Percentiles rank a stretch among this genome's conserved stretches.
These are phyloP conservation scores for Isotomurus palustris DNA, from an alignment of 2,888 invertebrate species.

Conservation along the genomic window DNA sequence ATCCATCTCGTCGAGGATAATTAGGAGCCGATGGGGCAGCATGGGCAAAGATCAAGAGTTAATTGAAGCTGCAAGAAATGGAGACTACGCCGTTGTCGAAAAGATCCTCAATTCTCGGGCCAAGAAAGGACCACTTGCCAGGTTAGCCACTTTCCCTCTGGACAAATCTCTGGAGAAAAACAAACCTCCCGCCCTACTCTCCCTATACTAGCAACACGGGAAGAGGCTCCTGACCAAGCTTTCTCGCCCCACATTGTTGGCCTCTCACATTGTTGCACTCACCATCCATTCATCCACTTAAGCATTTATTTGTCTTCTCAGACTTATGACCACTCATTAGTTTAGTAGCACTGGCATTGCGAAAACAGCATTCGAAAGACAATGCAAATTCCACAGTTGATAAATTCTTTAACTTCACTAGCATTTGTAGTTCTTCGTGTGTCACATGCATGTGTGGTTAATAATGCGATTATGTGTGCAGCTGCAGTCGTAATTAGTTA, in stretches of 20 bases:
- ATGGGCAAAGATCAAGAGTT: conserved; percentile 98
- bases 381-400: too few species aligned
- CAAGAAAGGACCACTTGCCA: conserved; percentile 88
- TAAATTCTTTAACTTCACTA: neutral
- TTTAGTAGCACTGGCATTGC: too few species aligned
- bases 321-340: too few species aligned
- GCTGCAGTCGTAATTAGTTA: too few species aligned
- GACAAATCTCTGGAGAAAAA: neutral
- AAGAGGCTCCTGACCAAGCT: neutral
- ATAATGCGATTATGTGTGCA: too few species aligned
- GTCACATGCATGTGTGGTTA: too few species aligned
- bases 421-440: neutral
- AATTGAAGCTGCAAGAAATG: conserved; percentile 89
- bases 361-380: too few species aligned
- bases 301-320: too few species aligned
- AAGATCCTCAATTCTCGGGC: conserved; percentile 83
- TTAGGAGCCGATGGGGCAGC: conserved; percentile 38
- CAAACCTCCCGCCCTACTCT: conserved; percentile 6
- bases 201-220: conserved; percentile 2
- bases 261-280: too few species aligned
- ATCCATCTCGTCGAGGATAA: too few species aligned
- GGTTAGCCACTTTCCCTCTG: conserved; percentile 57
- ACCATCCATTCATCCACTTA: too few species aligned
- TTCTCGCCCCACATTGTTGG: conserved; percentile 6
- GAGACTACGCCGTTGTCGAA: conserved; percentile 81